Base-by-base conservation (phyloP, 2,888 invertebrate genomes). In the Leucophenga montana region DNA sequence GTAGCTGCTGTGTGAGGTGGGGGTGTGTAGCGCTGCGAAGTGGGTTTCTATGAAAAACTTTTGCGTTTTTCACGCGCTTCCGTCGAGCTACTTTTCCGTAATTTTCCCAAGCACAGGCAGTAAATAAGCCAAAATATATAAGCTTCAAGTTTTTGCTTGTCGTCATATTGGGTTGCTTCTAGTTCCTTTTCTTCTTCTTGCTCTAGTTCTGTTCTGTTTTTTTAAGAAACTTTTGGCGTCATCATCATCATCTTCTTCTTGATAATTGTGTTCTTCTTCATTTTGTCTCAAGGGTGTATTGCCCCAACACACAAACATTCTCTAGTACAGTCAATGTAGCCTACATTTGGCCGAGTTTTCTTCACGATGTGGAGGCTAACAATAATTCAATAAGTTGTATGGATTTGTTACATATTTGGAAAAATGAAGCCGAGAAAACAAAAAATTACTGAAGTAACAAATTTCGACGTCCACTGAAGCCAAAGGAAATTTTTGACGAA, bases 251-350 rank as follows among this genome's bases (percentile, higher is more conserved):
- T 6, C 53, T 18, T 18, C 53, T 9, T 53, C 66, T 18, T 33
- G 33, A 6, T 67, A 70, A 70, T 71, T 71, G 59, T 59, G 65
- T 74, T 54, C 69, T 70, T 11, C 48, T 62, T 62, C 57, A 56
- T 74, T 73, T 74, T 75, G 85, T 80, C 83, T 83, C 80, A 79
- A 85, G 85, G 81, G 85, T 84, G 78, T 76, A 78, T 73, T 71
- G 70, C 39, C 9, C 39, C 9, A 3, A 39, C 9, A 39, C 9
- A 39, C 27, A 27, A 27, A 27, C 27, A 27, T 27, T 27, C 27
- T 27, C 27, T 27, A 3, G 27, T 27, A 4, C 2, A 27, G 2
- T 27, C 27, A 2, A 27, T 27, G 27, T 27, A 27, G 27, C 27
- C 27, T 27, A 27, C 27, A 27, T 27, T 27, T 27, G 27, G 4